Percentiles rank a stretch among this genome's conserved stretches.
phyloP scores from a whole-genome alignment of 2,113 vertebrate genomes.

The Tapirus terrestris region DNA sequence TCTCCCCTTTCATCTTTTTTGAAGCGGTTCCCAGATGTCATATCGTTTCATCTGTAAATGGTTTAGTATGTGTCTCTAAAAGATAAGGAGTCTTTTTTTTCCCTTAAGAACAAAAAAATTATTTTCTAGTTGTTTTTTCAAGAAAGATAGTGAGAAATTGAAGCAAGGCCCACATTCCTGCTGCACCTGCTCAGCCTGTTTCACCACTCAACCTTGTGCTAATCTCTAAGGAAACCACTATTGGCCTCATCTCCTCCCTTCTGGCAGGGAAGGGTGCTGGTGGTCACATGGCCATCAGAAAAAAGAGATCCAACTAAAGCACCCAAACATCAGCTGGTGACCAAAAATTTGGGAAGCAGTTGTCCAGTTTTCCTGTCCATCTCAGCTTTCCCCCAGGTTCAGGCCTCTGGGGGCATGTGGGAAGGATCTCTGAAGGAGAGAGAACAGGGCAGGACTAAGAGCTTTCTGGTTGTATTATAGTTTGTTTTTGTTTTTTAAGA shows the following conservation, averaged over 20 bases:
- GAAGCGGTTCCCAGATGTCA: background rate
- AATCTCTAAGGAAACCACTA: background rate
- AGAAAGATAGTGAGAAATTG: slow-evolving; percentile 10
- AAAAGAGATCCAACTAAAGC: background rate
- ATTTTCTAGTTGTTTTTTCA: background rate
- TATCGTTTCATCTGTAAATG: slow-evolving; percentile 14
- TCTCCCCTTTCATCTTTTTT: background rate
- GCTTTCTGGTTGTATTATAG: background rate
- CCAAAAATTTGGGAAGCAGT: background rate
- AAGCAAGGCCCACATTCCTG: background rate
- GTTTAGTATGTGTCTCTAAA: slow-evolving; percentile 16
- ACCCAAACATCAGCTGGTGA: background rate
- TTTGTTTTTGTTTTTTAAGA: slow-evolving; percentile 6
- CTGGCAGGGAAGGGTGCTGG: background rate
- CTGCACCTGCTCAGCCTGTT: background rate
- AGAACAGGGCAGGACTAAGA: background rate
- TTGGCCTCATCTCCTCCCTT: background rate
- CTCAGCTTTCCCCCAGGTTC: background rate
- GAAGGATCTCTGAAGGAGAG: background rate
- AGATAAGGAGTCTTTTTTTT: background rate
- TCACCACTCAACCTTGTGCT: background rate
- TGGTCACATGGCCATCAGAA: background rate
- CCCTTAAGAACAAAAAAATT: background rate
- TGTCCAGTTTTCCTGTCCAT: background rate
- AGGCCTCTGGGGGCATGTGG: background rate